These are phyloP conservation scores for Ramphastos sulfuratus DNA, from an alignment of 2,113 vertebrate species.

Conservation along the genomic window DNA sequence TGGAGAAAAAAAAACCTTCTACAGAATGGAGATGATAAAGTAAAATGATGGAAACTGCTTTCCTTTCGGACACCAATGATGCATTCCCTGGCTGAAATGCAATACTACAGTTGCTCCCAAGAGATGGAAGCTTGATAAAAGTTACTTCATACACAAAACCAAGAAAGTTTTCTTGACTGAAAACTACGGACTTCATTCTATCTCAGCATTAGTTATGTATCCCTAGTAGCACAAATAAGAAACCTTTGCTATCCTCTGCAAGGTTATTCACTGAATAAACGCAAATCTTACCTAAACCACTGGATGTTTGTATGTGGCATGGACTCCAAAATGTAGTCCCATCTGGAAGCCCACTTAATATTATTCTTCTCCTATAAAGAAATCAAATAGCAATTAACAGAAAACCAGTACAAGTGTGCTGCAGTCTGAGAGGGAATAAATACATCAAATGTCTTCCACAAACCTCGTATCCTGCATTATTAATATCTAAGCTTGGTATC, in stretches of 20 bases:
- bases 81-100: conserved; percentile 5
- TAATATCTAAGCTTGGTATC: not conserved
- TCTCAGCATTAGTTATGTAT: not conserved
- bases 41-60: not conserved
- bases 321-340: conserved; percentile 91
- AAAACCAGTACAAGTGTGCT: not conserved
- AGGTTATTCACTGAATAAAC: not conserved
- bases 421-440: not conserved
- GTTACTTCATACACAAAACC: not conserved
- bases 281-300: conserved; percentile 86
- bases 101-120: not conserved
- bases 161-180: not conserved
- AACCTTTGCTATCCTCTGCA: not conserved
- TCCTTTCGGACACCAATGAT: not conserved
- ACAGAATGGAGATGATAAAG: not conserved
- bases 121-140: not conserved
- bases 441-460: not conserved
- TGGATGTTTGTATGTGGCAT: conserved; percentile 90
- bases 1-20: not conserved
- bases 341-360: conserved; percentile 89
- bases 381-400: not conserved
- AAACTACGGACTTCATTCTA: not conserved
- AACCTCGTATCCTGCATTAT: not conserved
- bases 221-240: not conserved
- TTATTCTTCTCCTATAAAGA: conserved; percentile 79